Evolutionary conservation across 2,113 vertebrate species (phyloP), one percentile per base, ranked within the genome.

Genomic region (Phyllostomus discolor): DNA sequence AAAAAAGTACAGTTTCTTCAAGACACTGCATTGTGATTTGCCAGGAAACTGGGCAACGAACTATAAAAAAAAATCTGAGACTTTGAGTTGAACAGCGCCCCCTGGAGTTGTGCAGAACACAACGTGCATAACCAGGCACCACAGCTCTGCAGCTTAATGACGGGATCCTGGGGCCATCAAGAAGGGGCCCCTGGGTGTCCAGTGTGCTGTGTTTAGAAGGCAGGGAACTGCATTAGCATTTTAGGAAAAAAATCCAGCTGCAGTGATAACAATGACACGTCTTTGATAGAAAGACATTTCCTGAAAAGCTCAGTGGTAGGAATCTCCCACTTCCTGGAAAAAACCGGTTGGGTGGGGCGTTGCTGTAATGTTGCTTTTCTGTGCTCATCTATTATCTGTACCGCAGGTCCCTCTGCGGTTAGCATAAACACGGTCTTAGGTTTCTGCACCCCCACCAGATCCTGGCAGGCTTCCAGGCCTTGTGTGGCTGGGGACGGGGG

Each of bases 61-160:
- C 35, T 38, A 35, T 70, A 73, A 38, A 80, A 80, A 80, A 46
- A 38, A 59, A 2, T 2, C 20, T 7, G 38, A 50, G 46, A 33
- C 6, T 22, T 4, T 0, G 4, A 28, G 38, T 22, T 11, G 31
- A 41, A 31, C 14, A 57, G 46, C 5, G 0, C 22, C 28, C 52
- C 46, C 20, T 31, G 43, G n/a, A 24, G 4, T 35, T 82, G 79
- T 35, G 46, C 35, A 17, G 28, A 43, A 24, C 12, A 10, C 10
- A 11, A 0, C 75, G 33, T 15, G 8, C 5, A 5, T 19, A 8
- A 48, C 50, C 28, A 1, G 4, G 28, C 14, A 19, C 6, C 20
- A 46, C 38, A 1, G 2, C n/a, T 46, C 48, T 46, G 69, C 54
- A 66, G 38, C n/a, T 41, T 26, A 41, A 48, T 17, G 12, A 41